These are phyloP conservation scores for Nycticebus coucang DNA, from an alignment of 2,113 vertebrate genomes.

Conservation along the genomic window DNA sequence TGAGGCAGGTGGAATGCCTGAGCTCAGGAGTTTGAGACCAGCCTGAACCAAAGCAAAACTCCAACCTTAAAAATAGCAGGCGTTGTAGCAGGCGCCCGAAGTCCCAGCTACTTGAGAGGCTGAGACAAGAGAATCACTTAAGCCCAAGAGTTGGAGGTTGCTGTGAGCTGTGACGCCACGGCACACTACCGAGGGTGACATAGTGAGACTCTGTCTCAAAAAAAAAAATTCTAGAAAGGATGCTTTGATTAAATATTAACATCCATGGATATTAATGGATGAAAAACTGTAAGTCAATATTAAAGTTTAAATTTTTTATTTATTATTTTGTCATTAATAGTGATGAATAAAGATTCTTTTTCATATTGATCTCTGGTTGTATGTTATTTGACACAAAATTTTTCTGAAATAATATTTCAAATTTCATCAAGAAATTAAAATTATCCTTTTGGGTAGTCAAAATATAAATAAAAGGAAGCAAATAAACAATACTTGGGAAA, in stretches of 20 bases:
- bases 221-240: background rate
- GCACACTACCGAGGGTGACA: no score
- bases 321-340: background rate
- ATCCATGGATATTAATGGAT: background rate
- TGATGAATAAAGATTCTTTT: slow-evolving; percentile 43
- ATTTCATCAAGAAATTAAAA: slow-evolving; percentile 40
- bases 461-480: background rate
- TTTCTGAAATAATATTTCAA: slow-evolving; percentile 36
- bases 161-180: no score
- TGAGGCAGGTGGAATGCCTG: no score
- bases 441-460: background rate
- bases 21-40: no score
- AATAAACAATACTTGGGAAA: background rate
- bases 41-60: no score
- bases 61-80: no score
- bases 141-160: no score
- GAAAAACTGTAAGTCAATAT: background rate
- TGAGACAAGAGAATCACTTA: no score
- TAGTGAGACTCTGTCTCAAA: no score
- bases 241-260: background rate
- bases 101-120: no score
- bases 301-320: slow-evolving; percentile 17
- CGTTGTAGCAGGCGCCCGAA: no score
- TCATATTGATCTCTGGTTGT: background rate
- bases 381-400: slow-evolving; percentile 16